Evolutionary conservation across 2,888 invertebrate genomes (phyloP), one percentile per base, ranked within the genome.

Genomic region (Conus canariensis): DNA sequence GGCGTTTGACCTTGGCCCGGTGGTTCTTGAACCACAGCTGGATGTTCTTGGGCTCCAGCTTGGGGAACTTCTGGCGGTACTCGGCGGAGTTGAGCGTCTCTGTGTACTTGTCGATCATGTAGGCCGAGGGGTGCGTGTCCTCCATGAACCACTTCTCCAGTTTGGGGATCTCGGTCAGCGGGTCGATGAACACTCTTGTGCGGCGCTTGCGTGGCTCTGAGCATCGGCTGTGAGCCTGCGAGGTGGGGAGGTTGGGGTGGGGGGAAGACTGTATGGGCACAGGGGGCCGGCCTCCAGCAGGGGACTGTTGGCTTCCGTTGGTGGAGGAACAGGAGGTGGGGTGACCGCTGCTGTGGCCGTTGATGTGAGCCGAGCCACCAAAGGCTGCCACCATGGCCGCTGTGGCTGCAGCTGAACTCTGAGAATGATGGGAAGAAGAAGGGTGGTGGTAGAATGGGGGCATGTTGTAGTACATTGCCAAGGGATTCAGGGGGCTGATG

Each of bases 11-110:
- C 97, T 99, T 99, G 94, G 99, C 99, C 90, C 99, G 97, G 83
- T 99, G 98, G 96, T 99, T 99, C 96, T 99, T 99, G 97, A 99
- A 99, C 99, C 99, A 99, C 96, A 99, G 99, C 97, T 99, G 99
- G 93, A 99, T 99, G 96, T 99, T 99, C 97, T 99, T 99, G 83
- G 99, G 99, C 96, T 99, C 99, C 92, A 99, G 97, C n/a, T 98
- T 98, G 1, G 99, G 99, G 96, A 99, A 99, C 96, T 99, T 99
- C 97, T 99, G 99, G 95, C 99, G 97, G 96, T 99, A 99, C 89
- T 99, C 98, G 98, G 99, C 99, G 92, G 98, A 97, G 96, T 99
- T 99, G 94, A 99, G 97, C 96, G 99, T 99, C 95, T 99, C 99
- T 5, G 99, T 99, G 96, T 99, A 99, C 96, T 99, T 99, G 93